Evolutionary conservation across 2,888 invertebrate genomes (phyloP).

Genomic region (Eilema depressum): DNA sequence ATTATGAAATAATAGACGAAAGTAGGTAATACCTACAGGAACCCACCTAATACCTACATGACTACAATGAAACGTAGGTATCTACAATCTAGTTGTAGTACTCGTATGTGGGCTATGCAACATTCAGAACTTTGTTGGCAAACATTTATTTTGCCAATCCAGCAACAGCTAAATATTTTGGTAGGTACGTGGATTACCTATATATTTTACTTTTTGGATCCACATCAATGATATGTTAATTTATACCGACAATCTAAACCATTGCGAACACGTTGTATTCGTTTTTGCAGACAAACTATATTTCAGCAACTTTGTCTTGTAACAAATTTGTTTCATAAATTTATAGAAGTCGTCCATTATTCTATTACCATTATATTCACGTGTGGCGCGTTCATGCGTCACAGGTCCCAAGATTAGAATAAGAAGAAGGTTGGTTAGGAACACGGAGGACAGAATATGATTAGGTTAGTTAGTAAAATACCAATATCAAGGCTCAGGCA

Average conservation of each 20-base stretch:
- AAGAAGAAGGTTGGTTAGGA: neutral
- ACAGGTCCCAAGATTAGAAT: neutral
- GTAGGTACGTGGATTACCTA: neutral
- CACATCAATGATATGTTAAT: neutral
- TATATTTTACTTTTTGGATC: neutral
- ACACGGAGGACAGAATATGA: no score
- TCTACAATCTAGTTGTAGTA: neutral
- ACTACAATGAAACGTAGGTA: neutral
- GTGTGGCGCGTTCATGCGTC: neutral
- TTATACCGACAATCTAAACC: conserved; percentile 3
- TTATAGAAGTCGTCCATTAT: neutral
- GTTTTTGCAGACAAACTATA: conserved; percentile 1
- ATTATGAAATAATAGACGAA: no score
- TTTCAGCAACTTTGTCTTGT: conserved; percentile 4
- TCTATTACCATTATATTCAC: neutral
- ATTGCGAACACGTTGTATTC: neutral
- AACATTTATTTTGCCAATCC: neutral
- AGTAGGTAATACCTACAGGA: no score
- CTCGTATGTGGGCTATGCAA: neutral
- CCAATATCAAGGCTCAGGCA: neutral
- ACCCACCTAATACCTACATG: neutral
- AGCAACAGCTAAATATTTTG: neutral
- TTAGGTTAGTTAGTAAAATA: no score
- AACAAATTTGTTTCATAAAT: conserved; percentile 1
- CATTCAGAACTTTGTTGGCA: neutral